Base-by-base conservation (phyloP, 2,113 vertebrate genomes). In the Pavo muticus region DNA sequence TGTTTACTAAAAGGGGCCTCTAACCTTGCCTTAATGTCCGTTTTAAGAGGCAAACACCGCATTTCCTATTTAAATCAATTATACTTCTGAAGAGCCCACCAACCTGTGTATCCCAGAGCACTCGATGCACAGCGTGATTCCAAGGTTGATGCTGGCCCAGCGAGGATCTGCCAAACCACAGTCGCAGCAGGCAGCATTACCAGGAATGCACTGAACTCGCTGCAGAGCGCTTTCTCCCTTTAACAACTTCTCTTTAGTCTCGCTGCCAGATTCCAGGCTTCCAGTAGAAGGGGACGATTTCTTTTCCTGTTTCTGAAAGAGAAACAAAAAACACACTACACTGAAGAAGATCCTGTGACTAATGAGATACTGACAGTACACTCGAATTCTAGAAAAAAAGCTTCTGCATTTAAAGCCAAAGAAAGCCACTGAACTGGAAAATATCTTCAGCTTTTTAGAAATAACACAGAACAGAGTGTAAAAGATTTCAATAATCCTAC, bases 71-170 rank as follows among this genome's bases (percentile, higher is more conserved):
- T 59, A 69, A 86, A 30, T 8, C 69, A 90, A 52, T 3, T 4
- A 37, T 4, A 86, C 13, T 23, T 74, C 63, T 47, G 37, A 70
- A 64, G 69, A 70, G 82, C 13, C 76, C 18, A 82, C 97, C 94
- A 91, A 99, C 99, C 99, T 99, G 97, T 99, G 99, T 91, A 99
- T 99, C 39, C 99, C 99, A 8, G 99, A 99, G 96, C 99, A 99
- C 96, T 99, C 99, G 14, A 99, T 99, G 79, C 99, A 99, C 83
- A 99, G 97, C 1, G 99, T 99, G 96, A 99, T 99, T 87, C 99
- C 99, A 64, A 99, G 97, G 97, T 99, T 99, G 98, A 99, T 99
- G 97, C 99, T 99, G 97, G 99, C 99, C 99, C 99, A 99, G 76
- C 99, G 98, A 2, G 99, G 99, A 86, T 99, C 99, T 6, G 98